A percentile compares a stretch with the other conserved stretches of the same genome.
Conservation (phyloP, 2,113 vertebrate species). For the Acanthisitta chloris region DNA sequence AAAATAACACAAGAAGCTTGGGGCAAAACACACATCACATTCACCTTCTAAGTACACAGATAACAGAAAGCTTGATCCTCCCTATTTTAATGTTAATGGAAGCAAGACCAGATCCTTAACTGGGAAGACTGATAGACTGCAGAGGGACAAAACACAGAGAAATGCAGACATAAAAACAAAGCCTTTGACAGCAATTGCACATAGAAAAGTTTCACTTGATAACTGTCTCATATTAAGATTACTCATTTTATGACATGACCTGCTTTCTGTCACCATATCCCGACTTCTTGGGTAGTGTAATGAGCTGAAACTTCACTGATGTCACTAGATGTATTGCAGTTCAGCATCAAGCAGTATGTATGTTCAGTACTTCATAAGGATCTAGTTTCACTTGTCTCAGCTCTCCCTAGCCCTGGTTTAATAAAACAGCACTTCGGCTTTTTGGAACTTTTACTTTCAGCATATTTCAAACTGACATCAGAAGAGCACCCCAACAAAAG, state of each 20-base stretch:
- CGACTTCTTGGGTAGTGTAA: background rate
- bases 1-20: background rate
- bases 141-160: constrained; percentile 5
- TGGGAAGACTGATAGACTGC: background rate
- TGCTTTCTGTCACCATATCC: constrained; percentile 20
- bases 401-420: background rate
- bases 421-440: constrained; percentile 40
- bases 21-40: background rate
- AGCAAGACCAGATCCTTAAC: background rate
- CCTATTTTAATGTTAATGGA: background rate
- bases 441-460: background rate
- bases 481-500: constrained; percentile 9
- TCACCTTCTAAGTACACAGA: background rate
- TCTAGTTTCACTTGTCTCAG: constrained; percentile 29
- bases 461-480: constrained; percentile 18
- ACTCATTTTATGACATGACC: constrained; percentile 31
- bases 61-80: background rate
- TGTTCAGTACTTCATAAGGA: background rate
- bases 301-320: background rate
- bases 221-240: background rate
- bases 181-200: background rate
- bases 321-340: background rate
- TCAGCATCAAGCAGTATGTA: background rate
- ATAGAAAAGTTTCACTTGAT: constrained; percentile 1
- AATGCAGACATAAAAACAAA: constrained; percentile 13